Evolutionary conservation across 1,140 invertebrate species (phyloP).

Genomic region (Drosophila lini): DNA sequence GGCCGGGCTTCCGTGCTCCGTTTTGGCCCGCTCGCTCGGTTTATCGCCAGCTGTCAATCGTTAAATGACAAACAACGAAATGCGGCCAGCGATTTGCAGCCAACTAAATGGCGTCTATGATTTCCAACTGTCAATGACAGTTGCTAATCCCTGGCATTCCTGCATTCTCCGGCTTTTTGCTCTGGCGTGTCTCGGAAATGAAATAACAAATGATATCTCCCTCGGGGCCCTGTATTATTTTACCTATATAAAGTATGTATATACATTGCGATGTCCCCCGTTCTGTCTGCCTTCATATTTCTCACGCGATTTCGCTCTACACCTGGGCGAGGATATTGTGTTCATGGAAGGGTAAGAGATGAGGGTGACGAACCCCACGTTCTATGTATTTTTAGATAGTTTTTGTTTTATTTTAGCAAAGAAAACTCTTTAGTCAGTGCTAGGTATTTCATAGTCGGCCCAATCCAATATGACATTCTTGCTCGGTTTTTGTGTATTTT

Average conservation of each 20-base stretch:
- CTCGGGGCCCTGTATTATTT: constrained; percentile 21
- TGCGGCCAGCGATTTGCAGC: constrained; percentile 41
- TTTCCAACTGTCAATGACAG: constrained; percentile 64
- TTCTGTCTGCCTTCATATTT: constrained; percentile 41
- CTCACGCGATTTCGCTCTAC: constrained; percentile 52
- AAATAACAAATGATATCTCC: constrained; percentile 76
- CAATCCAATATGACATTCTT: background rate
- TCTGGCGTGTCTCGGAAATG: constrained; percentile 49
- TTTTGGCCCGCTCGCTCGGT: constrained; percentile 32
- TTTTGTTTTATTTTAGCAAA: background rate
- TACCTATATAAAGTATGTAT: constrained; percentile 8
- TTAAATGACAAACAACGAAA: constrained; percentile 82
- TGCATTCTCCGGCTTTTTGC: constrained; percentile 62
- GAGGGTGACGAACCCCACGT: no score
- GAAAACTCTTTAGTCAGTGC: background rate
- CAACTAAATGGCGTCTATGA: constrained; percentile 62
- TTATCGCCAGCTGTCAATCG: constrained; percentile 78
- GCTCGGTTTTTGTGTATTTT: constrained; percentile 21
- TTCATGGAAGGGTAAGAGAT: background rate
- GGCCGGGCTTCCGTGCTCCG: constrained; percentile 18
- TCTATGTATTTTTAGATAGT: background rate
- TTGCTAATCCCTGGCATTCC: constrained; percentile 67
- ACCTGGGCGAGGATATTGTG: background rate
- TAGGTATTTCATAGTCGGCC: constrained; percentile 10
- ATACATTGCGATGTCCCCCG: background rate